Evolutionary conservation across 2,113 vertebrate species (phyloP).

Genomic region (Proteles cristata): DNA sequence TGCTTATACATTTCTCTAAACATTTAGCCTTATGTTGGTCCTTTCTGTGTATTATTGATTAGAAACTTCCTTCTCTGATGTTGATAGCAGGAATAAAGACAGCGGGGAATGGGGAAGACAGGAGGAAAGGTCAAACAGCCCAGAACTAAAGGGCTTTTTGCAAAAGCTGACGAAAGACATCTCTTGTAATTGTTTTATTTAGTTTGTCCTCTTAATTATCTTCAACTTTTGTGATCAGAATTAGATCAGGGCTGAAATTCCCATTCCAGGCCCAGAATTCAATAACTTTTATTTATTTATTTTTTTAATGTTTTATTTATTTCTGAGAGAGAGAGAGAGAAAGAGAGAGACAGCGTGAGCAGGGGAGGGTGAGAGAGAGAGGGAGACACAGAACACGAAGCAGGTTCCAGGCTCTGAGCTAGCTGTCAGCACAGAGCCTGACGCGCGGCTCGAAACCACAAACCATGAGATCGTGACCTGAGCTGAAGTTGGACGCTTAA

Average conservation of each 20-base stretch:
- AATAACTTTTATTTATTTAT: background rate
- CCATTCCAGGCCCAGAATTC: background rate
- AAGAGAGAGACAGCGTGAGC: no score
- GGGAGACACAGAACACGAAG: no score
- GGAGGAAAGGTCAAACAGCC: background rate
- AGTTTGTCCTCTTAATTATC: background rate
- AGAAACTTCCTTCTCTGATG: background rate
- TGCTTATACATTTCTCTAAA: background rate
- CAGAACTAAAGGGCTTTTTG: background rate
- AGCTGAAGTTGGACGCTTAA: no score
- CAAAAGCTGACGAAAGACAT: background rate
- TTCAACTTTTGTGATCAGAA: background rate
- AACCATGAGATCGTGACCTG: no score
- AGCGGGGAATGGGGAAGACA: background rate
- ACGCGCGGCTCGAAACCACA: no score
- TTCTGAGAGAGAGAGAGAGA: no score
- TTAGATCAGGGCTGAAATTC: constrained; percentile 1
- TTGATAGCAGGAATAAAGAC: background rate
- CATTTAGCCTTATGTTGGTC: background rate
- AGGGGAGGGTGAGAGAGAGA: no score
- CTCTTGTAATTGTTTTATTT: background rate
- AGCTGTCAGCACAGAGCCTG: no score
- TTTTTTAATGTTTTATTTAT: no score
- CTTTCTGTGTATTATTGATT: background rate
- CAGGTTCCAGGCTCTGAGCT: no score